Base-by-base conservation (phyloP, 1,140 invertebrate genomes). In the Zaprionus kolodkinae region DNA sequence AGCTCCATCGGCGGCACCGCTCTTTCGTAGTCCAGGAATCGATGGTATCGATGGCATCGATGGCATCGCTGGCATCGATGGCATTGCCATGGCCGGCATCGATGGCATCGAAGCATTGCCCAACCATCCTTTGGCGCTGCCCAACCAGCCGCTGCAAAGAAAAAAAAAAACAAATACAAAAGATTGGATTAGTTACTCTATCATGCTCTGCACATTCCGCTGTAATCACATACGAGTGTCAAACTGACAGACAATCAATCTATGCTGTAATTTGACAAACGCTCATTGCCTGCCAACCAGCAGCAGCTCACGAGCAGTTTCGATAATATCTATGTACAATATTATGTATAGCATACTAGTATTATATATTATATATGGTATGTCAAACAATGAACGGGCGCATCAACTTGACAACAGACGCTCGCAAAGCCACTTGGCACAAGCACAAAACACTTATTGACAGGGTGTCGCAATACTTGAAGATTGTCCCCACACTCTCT, bases 81-180 rank as follows among this genome's bases (percentile, higher is more conserved):
- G 89, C 91, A 93, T 92, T 69, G 91, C 89, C 91, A 93, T 92
- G 17, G 92, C 82, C 63, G 92, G 91, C 74, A 93, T 93, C 57
- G 92, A 91, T 57, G 83, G 83, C 79, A 87, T 87, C 64, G 83
- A 87, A 40, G 91, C 92, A 70, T 84, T 91, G 55, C 91, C 94
- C 64, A 96, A 95, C 96, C 96, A 97, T 10, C 96, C 96, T 93
- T 97, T 97, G 40, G 97, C 96, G 82, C 96, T 97, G 68, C 96
- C 96, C 74, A 97, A 94, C 94, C 97, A 95, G 91, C 96, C 95
- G 77, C 95, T 92, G 56, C 27, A 66, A 71, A 56, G n/a, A 60
- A 59, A 55, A 21, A 21, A 2, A 21, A 21, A 1, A 21, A 35
- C 1, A 35, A 35, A 10, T 35, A 69, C 17, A 72, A n/a, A 54